Conservation (phyloP, 2,888 invertebrate genomes). For the Sesamia inferens region DNA sequence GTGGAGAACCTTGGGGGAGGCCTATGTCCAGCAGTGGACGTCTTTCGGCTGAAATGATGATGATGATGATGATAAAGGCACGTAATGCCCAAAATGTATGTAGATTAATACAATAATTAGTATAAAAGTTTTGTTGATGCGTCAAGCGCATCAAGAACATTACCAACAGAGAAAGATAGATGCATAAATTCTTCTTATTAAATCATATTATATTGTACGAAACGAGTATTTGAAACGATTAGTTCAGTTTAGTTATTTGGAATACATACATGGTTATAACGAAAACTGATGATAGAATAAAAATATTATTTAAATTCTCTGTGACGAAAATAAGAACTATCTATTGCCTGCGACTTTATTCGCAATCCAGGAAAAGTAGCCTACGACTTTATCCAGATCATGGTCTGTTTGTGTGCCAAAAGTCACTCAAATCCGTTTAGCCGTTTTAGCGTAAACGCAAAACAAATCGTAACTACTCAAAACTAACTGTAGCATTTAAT, state of each 20-base stretch:
- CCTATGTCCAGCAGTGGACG: no score
- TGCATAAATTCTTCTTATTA: neutral
- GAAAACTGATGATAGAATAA: neutral
- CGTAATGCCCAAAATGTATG: no score
- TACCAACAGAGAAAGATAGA: neutral
- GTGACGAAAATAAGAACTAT: neutral
- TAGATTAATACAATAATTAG: no score
- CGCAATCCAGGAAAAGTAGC: neutral
- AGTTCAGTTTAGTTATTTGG: neutral
- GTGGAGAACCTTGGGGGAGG: no score
- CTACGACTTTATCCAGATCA: neutral
- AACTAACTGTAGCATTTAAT: neutral
- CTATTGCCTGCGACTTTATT: neutral
- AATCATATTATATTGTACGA: no score
- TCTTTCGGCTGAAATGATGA: no score
- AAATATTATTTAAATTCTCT: neutral
- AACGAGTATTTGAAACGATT: neutral
- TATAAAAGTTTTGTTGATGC: neutral
- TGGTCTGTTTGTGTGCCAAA: neutral
- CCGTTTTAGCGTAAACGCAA: neutral
- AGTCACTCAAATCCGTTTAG: neutral
- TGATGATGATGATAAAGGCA: no score
- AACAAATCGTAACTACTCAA: neutral
- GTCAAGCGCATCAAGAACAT: neutral
- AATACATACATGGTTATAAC: neutral